Conservation (phyloP, 64 coral and sea anemone species). For the Hydrozoanthus tunicans region DNA sequence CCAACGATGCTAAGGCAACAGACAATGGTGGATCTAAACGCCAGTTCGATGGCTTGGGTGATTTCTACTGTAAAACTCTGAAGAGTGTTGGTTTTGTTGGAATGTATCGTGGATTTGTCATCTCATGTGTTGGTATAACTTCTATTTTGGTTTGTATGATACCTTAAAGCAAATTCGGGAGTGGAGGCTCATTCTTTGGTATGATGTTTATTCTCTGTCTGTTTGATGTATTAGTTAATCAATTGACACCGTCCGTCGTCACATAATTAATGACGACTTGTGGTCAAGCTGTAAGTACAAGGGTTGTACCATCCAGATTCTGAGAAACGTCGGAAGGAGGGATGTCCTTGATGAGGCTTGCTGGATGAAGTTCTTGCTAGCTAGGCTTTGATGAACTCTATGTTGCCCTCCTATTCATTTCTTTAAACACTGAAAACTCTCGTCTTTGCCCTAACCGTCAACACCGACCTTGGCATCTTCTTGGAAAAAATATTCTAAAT, state of each 20-base stretch:
- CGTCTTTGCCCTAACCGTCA: too few relatives aligned
- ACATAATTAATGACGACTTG: slow-evolving; percentile 97
- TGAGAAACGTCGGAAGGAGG: slow-evolving; percentile 83
- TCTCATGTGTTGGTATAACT: slow-evolving; percentile 94
- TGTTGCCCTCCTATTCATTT: slow-evolving; percentile 55
- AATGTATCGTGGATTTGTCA: slow-evolving; percentile 95
- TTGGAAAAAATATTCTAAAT: too few relatives aligned
- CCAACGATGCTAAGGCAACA: slow-evolving; percentile 92
- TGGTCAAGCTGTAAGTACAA: slow-evolving; percentile 99
- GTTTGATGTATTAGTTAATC: slow-evolving; percentile 81
- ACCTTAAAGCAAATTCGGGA: slow-evolving; percentile 85
- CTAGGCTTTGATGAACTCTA: slow-evolving; percentile 96
- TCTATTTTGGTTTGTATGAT: slow-evolving; percentile 98
- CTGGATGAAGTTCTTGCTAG: slow-evolving; percentile 88
- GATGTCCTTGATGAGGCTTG: slow-evolving; percentile 94
- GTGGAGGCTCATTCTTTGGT: slow-evolving; percentile 89
- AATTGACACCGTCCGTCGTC: slow-evolving; percentile 92
- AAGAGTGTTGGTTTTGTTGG: slow-evolving; percentile 96
- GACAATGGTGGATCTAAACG: slow-evolving; percentile 89
- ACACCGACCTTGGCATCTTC: too few relatives aligned
- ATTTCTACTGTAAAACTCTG: slow-evolving; percentile 89
- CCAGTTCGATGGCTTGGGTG: slow-evolving; percentile 94
- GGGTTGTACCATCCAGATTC: slow-evolving; percentile 88
- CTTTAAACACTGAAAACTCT: not conserved
- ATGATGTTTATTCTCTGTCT: slow-evolving; percentile 80